Evolutionary conservation across 2,797 vertebrate genomes (phyloP).

Genomic region (Sebastolobus altivelis): DNA sequence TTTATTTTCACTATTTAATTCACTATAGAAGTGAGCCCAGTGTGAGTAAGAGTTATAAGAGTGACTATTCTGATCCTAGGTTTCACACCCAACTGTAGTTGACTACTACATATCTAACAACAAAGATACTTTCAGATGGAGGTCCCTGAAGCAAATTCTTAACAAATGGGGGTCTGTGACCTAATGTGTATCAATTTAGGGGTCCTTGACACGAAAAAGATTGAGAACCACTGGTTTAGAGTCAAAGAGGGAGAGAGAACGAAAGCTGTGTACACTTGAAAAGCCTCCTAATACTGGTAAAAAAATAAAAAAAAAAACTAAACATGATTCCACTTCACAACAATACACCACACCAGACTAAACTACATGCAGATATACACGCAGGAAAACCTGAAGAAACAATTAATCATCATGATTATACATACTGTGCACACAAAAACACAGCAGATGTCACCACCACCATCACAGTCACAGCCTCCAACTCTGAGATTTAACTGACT

Average conservation of each 20-base stretch:
- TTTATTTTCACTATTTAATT: neutral
- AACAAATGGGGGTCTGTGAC: neutral
- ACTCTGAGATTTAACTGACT: neutral
- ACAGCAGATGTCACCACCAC: neutral
- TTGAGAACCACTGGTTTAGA: constrained; percentile 14
- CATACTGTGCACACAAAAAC: neutral
- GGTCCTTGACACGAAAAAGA: neutral
- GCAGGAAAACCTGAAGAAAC: neutral
- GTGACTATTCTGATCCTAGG: neutral
- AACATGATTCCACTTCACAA: constrained; percentile 41
- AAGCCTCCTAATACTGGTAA: constrained; percentile 9
- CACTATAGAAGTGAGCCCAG: neutral
- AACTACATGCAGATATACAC: neutral
- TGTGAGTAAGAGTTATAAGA: neutral
- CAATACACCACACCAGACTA: neutral
- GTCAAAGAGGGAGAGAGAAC: constrained; percentile 6
- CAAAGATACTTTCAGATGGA: neutral
- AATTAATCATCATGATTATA: neutral
- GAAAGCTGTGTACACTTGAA: constrained; percentile 23
- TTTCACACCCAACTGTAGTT: too few relatives aligned
- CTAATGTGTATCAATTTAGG: neutral
- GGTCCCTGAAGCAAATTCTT: neutral
- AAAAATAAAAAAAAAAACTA: constrained; percentile 22
- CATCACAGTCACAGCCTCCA: neutral
- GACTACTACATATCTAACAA: neutral